Percentiles rank a stretch among this genome's conserved stretches.
These are phyloP conservation scores for Grantiella picta DNA, from an alignment of 2,113 vertebrate species.

Conservation along the genomic window DNA sequence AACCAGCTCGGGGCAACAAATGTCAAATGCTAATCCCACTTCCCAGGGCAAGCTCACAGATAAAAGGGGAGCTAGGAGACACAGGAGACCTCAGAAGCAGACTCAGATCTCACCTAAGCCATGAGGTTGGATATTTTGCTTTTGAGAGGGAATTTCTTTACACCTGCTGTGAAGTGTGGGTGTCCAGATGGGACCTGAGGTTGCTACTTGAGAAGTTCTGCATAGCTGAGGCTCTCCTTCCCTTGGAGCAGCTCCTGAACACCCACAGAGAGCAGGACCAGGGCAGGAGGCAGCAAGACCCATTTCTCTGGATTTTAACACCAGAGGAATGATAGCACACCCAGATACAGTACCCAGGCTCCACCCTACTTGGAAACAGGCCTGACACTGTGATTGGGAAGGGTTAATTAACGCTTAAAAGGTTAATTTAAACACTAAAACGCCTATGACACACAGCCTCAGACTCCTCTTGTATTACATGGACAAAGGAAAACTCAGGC, in stretches of 20 bases:
- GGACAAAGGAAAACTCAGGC: rapidly evolving
- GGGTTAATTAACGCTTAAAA: background rate
- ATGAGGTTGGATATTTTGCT: background rate
- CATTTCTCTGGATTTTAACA: background rate
- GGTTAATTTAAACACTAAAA: background rate
- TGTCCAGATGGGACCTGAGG: rapidly evolving
- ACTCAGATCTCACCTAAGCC: background rate
- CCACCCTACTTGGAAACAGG: background rate
- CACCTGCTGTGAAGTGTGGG: rapidly evolving
- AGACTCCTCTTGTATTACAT: background rate
- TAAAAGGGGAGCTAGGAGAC: background rate
- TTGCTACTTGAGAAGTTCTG: background rate
- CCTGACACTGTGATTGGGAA: background rate
- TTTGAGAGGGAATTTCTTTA: background rate
- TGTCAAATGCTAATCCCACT: background rate
- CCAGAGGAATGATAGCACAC: background rate
- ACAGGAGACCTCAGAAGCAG: background rate
- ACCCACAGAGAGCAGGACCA: background rate
- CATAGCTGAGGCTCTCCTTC: rapidly evolving
- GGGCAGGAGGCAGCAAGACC: background rate
- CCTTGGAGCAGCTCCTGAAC: background rate
- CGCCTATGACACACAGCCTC: background rate
- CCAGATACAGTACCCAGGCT: background rate
- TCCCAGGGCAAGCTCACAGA: background rate
- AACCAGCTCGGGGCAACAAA: background rate